Percentiles rank a stretch among this genome's conserved stretches.
Evolutionary conservation across 2,888 invertebrate species (phyloP).

Genomic region (Mycalesis mineus): DNA sequence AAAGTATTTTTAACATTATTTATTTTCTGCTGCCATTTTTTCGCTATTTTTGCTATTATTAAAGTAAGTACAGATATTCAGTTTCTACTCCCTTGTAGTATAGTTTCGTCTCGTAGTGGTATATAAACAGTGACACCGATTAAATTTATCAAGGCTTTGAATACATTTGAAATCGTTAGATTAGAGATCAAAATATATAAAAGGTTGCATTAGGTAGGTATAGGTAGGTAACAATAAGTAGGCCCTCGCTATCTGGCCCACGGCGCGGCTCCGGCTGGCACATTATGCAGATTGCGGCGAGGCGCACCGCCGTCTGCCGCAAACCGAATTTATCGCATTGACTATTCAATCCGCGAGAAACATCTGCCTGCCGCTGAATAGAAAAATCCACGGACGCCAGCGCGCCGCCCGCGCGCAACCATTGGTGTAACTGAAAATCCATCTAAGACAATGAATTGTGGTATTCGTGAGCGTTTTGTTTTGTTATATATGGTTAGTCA

Average conservation of each 20-base stretch:
- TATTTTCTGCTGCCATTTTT: too few species aligned
- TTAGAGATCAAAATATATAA: neutral
- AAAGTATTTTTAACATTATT: too few species aligned
- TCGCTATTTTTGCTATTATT: too few species aligned
- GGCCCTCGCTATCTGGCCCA: constrained; percentile 28
- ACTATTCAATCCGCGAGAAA: constrained; percentile 67
- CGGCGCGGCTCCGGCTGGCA: constrained; percentile 35
- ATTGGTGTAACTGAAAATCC: constrained; percentile 37
- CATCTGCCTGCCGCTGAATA: constrained; percentile 60
- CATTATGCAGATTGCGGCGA: constrained; percentile 69
- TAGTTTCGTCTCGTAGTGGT: too few species aligned
- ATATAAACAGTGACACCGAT: too few species aligned
- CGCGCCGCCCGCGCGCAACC: constrained; percentile 5
- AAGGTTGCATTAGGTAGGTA: constrained; percentile 14
- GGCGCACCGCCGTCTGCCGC: constrained; percentile 49
- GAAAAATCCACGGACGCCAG: constrained; percentile 43
- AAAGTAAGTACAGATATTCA: too few species aligned
- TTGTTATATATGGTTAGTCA: too few species aligned
- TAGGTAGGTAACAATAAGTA: constrained; percentile 32
- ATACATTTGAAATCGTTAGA: too few species aligned
- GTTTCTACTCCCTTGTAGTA: too few species aligned
- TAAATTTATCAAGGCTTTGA: too few species aligned
- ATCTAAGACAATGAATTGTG: neutral
- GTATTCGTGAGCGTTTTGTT: neutral
- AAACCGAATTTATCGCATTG: constrained; percentile 75